Evolutionary conservation across 2,113 vertebrate species (phyloP).

Genomic region (Petaurus breviceps): DNA sequence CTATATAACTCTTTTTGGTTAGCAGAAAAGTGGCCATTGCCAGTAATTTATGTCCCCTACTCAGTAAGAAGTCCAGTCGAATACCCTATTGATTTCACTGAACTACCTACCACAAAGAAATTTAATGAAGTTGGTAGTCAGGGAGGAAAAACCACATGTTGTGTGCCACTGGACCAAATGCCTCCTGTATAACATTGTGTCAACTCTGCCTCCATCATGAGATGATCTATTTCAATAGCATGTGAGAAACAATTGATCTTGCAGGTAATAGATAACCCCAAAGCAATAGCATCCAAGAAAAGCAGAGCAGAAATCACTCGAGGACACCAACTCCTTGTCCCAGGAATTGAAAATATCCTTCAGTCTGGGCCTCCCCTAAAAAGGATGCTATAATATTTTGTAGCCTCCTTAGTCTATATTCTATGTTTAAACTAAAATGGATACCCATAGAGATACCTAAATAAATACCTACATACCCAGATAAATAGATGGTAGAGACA

Average conservation of each 20-base stretch:
- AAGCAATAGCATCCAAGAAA: constrained; percentile 60
- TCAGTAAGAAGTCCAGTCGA: constrained; percentile 41
- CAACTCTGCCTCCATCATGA: constrained; percentile 23
- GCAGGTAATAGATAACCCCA: constrained; percentile 52
- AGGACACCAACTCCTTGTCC: constrained; percentile 20
- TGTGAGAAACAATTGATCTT: constrained; percentile 49
- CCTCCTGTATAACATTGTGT: neutral
- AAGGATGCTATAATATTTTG: neutral
- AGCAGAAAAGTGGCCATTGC: neutral
- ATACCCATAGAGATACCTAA: neutral
- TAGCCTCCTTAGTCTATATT: constrained; percentile 37
- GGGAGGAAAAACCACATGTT: constrained; percentile 28
- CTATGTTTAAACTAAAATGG: constrained; percentile 9
- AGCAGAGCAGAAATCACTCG: constrained; percentile 58
- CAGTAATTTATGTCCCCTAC: constrained; percentile 12
- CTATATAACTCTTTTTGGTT: neutral
- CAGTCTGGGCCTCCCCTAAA: neutral
- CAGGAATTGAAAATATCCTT: constrained; percentile 8
- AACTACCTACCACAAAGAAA: neutral
- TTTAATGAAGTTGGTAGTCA: constrained; percentile 52
- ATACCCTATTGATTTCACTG: constrained; percentile 52
- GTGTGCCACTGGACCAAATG: constrained; percentile 9
- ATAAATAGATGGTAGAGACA: neutral
- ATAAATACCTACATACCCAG: neutral
- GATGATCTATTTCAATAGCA: constrained; percentile 61